Base-by-base conservation (phyloP, 2,797 vertebrate genomes). In the Danio tinwini region DNA sequence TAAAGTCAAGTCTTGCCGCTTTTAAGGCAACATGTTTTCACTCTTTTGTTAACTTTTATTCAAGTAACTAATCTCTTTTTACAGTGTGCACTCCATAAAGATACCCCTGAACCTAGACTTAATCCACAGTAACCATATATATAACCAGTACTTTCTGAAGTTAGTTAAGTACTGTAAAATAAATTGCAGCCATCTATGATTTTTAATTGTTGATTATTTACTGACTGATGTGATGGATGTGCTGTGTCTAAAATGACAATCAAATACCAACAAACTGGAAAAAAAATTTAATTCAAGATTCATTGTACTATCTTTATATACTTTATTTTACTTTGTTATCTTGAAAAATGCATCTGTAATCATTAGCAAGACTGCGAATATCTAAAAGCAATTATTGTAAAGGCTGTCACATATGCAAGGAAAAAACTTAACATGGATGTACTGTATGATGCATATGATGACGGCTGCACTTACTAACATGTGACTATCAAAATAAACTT, bases 191-290 rank as follows among this genome's bases (percentile, higher is more conserved):
- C 29, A 29, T 29, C 29, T 29, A 29, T 29, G 29, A 29, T 29
- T 29, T 29, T 29, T 29, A 29, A 29, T 29, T 29, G 45, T n/a
- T 52, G 14, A 52, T 37, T 68, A 37, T 29, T 29, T 29, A 29
- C 29, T 58, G 13, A 67, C 10, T 10, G 19, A 16, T 37, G 52
- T 65, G 45, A 65, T 13, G 17, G 7, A 50, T 21, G 59, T 74
- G 11, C 11, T 62, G 16, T 49, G 13, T 47, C 10, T 55, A 29
- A 55, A n/a, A 29, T 76, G 62, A 67, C 52, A 67, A 58, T 56
- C 50, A 39, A 76, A 67, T 6, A 4, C 4, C 45, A 42, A 13
- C 17, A 29, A 55, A 55, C 17, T 55, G 0, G 76, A 44, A 53
- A n/a, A n/a, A n/a, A n/a, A n/a, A 29, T 29, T 29, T 29, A 29